Evolutionary conservation across 1,140 invertebrate genomes (phyloP).

Genomic region (Leptinotarsa lineolata): DNA sequence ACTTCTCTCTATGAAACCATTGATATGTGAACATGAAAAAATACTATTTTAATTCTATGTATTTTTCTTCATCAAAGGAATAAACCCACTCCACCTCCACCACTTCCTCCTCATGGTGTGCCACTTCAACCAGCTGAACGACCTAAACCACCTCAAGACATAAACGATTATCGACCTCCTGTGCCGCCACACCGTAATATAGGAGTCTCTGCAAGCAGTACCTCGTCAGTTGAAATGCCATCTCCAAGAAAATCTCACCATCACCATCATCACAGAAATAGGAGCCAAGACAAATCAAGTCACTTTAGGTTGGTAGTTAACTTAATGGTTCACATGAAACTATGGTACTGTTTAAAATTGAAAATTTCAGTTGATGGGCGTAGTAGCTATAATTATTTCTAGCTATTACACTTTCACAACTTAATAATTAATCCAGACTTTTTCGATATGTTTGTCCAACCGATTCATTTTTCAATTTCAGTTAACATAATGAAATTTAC

Average conservation of each 20-base stretch:
- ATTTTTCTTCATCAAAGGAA: conserved; percentile 40
- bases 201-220: conserved; percentile 56
- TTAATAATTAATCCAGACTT: no score
- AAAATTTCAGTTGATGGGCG: no score
- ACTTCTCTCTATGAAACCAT: no score
- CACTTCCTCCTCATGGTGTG: conserved; percentile 61
- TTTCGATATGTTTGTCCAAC: no score
- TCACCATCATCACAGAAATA: conserved; percentile 37
- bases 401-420: no score
- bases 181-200: conserved; percentile 84
- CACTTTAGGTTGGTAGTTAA: conserved; percentile 13
- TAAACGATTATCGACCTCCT: conserved; percentile 75
- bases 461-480: no score
- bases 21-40: no score
- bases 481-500: no score
- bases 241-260: conserved; percentile 33
- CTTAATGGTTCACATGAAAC: no score
- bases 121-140: conserved; percentile 37
- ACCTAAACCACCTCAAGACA: neutral
- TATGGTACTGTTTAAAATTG: no score
- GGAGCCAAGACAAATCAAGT: conserved; percentile 37
- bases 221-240: conserved; percentile 40
- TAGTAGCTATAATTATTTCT: no score
- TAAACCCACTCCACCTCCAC: conserved; percentile 58
- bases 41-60: no score